Base-by-base conservation (phyloP, 2,113 vertebrate genomes). In the Calyptomena viridis region DNA sequence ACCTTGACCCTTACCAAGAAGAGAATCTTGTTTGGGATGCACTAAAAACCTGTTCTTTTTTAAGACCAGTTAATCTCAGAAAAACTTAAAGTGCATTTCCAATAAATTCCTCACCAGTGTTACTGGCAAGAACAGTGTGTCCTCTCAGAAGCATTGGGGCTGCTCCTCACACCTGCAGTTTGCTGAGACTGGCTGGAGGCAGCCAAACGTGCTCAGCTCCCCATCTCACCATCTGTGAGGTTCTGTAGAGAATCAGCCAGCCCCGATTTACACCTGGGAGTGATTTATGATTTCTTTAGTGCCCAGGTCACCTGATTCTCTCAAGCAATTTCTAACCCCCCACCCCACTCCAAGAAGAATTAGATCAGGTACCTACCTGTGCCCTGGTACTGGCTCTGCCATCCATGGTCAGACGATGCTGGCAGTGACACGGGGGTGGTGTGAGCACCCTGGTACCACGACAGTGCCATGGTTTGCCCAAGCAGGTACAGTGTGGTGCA, bases 361-460 rank as follows among this genome's bases (percentile, higher is more conserved):
- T 6, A 11, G 12, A 6, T 55, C 27, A 30, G 60, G 21, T 2
- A 6, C 3, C 20, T 60, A 2, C 28, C 59, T 5, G 19, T 46
- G 33, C 17, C 52, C 17, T 30, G 2, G 55, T 3, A 1, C 53
- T 23, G 37, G n/a, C 47, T n/a, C 28, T 28, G 67, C 6, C 20
- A 1, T 9, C 5, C 0, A 0, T 30, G 72, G 23, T 25, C 42
- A 31, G 50, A 13, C 1, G 2, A 9, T 23, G 67, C 60, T 3
- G 4, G 44, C 0, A 0, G 37, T 24, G 89, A 5, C 31, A 2
- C 4, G 4, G 4, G 3, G 13, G 37, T 11, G 13, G 37, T 11
- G n/a, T 44, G 31, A 30, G 44, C 22, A 2, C 4, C 0, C 1
- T 11, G 46, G 23, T 24, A 39, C 56, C 60, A 7, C 15, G 2